Evolutionary conservation across 2,797 vertebrate species (phyloP), one percentile per base, ranked within the genome.

Genomic region (Sebastes dallii): DNA sequence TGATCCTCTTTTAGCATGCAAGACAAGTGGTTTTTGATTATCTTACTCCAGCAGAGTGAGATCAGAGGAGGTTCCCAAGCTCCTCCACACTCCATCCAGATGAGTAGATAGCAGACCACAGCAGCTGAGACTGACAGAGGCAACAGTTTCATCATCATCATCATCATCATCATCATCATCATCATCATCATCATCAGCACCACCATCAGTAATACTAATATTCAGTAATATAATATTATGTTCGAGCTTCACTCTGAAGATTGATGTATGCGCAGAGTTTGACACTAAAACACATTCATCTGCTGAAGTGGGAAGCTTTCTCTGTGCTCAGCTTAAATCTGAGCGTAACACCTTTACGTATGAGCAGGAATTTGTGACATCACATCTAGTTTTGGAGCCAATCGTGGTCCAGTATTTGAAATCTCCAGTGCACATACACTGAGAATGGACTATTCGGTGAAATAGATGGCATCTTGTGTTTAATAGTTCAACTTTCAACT

Each of bases 21-120:
- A 52, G 65, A 14, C 6, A 50, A 22, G 12, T 68, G 8, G 12
- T 76, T 66, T 66, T 6, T 56, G 11, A 55, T 6, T 27, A 59
- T 61, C 97, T 97, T 95, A 99, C 97, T 99, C 96, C 7, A 99
- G 85, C 42, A 94, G 59, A 0, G 88, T 91, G 81, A 96, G 4
- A 14, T 75, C 65, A 30, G 78, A 65, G 27, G 93, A 95, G 4
- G 71, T 72, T 82, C 82, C 90, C 84, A 98, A 88, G 4, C 86
- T 92, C 20, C 8, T 32, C 77, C 88, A 95, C 68, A 99, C 82
- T 62, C 68, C 90, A 46, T 87, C 72, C 62, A 97, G 55, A 77
- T 95, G 81, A 14, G 80, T 68, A n/a, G 80, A 88, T 54, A 78
- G 75, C 77, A 97, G 92, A 62, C 2, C 74, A 52, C 96, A 96